Evolutionary conservation across 2,888 invertebrate species (phyloP).

Genomic region (Molorchus minor): DNA sequence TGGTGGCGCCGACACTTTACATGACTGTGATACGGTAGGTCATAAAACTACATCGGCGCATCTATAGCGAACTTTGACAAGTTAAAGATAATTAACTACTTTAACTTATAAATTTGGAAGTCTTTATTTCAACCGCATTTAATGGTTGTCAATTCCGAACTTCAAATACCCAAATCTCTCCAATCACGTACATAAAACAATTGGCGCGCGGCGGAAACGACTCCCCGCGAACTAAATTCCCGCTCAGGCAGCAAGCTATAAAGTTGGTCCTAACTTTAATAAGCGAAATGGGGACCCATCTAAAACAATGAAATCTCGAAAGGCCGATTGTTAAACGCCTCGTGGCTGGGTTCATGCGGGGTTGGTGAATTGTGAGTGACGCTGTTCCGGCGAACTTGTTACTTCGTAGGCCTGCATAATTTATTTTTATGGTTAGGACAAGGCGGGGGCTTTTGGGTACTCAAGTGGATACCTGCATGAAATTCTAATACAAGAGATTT

Average conservation of each 20-base stretch:
- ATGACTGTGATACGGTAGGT: too few relatives aligned
- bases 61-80: too few relatives aligned
- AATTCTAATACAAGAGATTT: constrained; percentile 15
- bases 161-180: neutral
- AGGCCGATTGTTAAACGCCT: neutral
- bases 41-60: too few relatives aligned
- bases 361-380: constrained; percentile 29
- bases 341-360: neutral
- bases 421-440: constrained; percentile 27
- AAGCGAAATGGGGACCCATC: neutral
- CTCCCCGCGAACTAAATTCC: neutral
- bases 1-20: too few relatives aligned
- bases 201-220: neutral
- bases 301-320: constrained; percentile 5
- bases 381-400: constrained; percentile 44
- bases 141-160: neutral
- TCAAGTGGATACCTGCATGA: constrained; percentile 8
- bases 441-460: neutral
- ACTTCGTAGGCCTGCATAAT: constrained; percentile 43
- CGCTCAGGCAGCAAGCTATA: neutral
- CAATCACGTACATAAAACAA: neutral
- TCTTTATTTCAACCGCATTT: neutral
- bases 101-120: too few relatives aligned
- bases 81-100: too few relatives aligned
- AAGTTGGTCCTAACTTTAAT: neutral